These are phyloP conservation scores for Drosophila quasianomalipes DNA, from an alignment of 2,888 invertebrate genomes.

Conservation along the genomic window DNA sequence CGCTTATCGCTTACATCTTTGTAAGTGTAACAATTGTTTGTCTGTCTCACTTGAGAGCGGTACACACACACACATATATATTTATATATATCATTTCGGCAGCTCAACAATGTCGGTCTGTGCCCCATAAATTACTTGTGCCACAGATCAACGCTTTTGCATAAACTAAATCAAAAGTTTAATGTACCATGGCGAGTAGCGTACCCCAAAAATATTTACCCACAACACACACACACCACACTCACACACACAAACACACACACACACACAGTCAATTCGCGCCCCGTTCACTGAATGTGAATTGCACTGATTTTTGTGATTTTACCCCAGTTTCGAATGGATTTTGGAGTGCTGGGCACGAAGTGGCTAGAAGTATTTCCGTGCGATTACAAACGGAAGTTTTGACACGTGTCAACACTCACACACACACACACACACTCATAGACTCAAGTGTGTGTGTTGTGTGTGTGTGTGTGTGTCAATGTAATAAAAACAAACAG, in stretches of 20 bases:
- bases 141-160: constrained; percentile 59
- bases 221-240: constrained; percentile 23
- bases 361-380: constrained; percentile 78
- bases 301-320: constrained; percentile 64
- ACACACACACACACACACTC: constrained; percentile 21
- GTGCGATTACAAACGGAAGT: constrained; percentile 82
- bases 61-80: constrained; percentile 28
- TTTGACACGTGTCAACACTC: constrained; percentile 83
- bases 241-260: constrained; percentile 14
- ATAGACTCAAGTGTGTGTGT: constrained; percentile 17
- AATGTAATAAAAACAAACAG: constrained; percentile 77
- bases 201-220: constrained; percentile 56
- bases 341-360: constrained; percentile 60
- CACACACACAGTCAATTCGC: constrained; percentile 7
- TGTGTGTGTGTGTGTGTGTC: constrained; percentile 49
- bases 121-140: constrained; percentile 64
- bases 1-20: constrained; percentile 18
- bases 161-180: constrained; percentile 80
- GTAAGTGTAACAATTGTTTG: constrained; percentile 33
- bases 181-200: constrained; percentile 72
- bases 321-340: constrained; percentile 76
- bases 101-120: constrained; percentile 24
- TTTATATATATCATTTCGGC: constrained; percentile 38
- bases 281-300: constrained; percentile 34
- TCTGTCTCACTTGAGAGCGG: constrained; percentile 19